These are phyloP conservation scores for Tolmerus cingulatus DNA, from an alignment of 2,888 invertebrate species.

Conservation along the genomic window DNA sequence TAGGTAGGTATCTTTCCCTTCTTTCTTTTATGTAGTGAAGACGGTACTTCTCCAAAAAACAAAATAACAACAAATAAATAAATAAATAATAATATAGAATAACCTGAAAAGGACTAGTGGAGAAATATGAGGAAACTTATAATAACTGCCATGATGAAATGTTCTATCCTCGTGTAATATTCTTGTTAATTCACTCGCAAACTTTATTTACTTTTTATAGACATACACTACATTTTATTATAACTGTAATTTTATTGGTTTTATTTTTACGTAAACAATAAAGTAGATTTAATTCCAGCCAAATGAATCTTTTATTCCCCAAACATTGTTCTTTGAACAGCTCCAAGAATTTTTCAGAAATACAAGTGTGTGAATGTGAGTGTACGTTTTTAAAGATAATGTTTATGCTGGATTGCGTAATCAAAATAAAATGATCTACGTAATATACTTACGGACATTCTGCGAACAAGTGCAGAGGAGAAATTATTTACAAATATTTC, in stretches of 20 bases:
- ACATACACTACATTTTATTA: constrained; percentile 8
- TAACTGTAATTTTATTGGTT: constrained; percentile 19
- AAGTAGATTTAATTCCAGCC: constrained; percentile 17
- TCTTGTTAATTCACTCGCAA: constrained; percentile 31
- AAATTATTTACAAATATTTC: too few species aligned
- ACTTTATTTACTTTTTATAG: constrained; percentile 29
- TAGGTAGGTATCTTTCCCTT: neutral
- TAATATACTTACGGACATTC: too few species aligned
- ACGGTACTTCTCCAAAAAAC: neutral
- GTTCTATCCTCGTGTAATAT: constrained; percentile 28
- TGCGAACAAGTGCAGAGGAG: too few species aligned
- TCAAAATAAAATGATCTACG: too few species aligned
- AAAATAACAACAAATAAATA: too few species aligned
- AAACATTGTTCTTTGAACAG: neutral
- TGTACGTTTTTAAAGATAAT: neutral
- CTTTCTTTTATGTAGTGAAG: neutral
- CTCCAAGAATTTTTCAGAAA: neutral
- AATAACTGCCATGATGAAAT: constrained; percentile 34
- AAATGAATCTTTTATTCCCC: neutral
- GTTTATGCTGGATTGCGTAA: too few species aligned
- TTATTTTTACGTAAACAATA: constrained; percentile 26
- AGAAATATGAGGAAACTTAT: neutral
- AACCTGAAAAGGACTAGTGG: neutral
- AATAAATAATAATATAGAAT: neutral
- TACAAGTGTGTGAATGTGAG: neutral